Percentiles rank a stretch among this genome's conserved stretches.
Evolutionary conservation across 2,888 invertebrate species (phyloP).

Genomic region (Elmis aenea): DNA sequence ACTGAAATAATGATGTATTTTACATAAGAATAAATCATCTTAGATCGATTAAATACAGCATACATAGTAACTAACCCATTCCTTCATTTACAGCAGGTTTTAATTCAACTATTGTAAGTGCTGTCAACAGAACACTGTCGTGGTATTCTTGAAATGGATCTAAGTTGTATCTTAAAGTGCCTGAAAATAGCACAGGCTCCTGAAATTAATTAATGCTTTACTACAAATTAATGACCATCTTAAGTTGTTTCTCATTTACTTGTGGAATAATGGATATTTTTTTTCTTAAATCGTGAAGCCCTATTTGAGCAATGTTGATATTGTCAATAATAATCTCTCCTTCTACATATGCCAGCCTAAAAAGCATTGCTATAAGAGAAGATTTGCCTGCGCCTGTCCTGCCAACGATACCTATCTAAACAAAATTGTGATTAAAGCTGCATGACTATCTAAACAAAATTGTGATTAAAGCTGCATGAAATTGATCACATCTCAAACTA

Average conservation of each 20-base stretch:
- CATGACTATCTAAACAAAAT: slow-evolving; percentile 4
- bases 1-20: too few species aligned
- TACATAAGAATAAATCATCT: too few species aligned
- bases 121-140: slow-evolving; percentile 33
- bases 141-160: slow-evolving; percentile 58
- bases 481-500: too few species aligned
- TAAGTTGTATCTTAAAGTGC: slow-evolving; percentile 59
- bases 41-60: background rate
- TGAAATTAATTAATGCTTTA: slow-evolving; percentile 39
- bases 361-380: slow-evolving; percentile 52
- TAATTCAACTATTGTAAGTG: slow-evolving; percentile 47
- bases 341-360: slow-evolving; percentile 52
- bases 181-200: slow-evolving; percentile 64
- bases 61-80: slow-evolving; percentile 35
- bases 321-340: slow-evolving; percentile 54
- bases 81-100: slow-evolving; percentile 44
- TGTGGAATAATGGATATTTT: slow-evolving; percentile 62
- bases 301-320: slow-evolving; percentile 45
- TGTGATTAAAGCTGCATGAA: background rate
- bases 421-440: too few species aligned
- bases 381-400: slow-evolving; percentile 58
- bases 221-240: too few species aligned
- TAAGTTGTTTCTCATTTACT: too few species aligned
- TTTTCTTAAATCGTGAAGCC: slow-evolving; percentile 52
- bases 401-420: slow-evolving; percentile 52